Conservation (phyloP, 2,888 invertebrate genomes). For the Pyrocoelia pectoralis region DNA sequence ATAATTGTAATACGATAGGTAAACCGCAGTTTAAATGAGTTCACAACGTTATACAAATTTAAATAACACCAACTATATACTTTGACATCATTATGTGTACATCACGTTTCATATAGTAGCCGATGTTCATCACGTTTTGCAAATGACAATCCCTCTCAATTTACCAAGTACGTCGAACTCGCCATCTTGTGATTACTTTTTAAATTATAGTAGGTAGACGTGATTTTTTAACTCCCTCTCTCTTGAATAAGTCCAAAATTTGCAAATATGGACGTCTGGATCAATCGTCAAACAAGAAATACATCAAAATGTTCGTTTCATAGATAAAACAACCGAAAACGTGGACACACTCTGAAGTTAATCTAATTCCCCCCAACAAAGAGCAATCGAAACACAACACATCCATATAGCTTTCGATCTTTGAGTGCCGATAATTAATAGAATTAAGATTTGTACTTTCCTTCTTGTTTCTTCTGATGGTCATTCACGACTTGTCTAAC, state of each 20-base stretch:
- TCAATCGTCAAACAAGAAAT: too few relatives aligned
- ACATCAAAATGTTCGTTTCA: too few relatives aligned
- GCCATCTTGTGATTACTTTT: constrained; percentile 16
- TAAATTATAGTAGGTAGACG: too few relatives aligned
- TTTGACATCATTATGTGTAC: constrained; percentile 58
- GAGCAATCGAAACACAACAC: constrained; percentile 34
- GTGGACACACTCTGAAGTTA: constrained; percentile 30
- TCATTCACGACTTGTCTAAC: constrained; percentile 35
- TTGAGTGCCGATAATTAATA: constrained; percentile 38
- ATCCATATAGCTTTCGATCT: constrained; percentile 37
- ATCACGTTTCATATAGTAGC: constrained; percentile 60
- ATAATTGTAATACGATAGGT: constrained; percentile 45
- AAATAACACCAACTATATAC: constrained; percentile 52
- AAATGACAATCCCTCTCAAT: constrained; percentile 48
- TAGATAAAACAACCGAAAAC: constrained; percentile 18
- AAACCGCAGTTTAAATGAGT: constrained; percentile 46
- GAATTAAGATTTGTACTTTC: constrained; percentile 39
- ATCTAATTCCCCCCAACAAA: constrained; percentile 35
- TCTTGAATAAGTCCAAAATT: too few relatives aligned
- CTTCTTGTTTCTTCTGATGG: constrained; percentile 31
- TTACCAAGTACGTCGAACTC: constrained; percentile 40
- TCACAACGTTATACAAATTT: constrained; percentile 44
- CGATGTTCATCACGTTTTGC: constrained; percentile 58
- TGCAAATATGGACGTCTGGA: too few relatives aligned
- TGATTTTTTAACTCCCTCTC: too few relatives aligned